These are phyloP conservation scores for Sakesphorus luctuosus DNA, from an alignment of 2,113 vertebrate genomes.

Conservation along the genomic window DNA sequence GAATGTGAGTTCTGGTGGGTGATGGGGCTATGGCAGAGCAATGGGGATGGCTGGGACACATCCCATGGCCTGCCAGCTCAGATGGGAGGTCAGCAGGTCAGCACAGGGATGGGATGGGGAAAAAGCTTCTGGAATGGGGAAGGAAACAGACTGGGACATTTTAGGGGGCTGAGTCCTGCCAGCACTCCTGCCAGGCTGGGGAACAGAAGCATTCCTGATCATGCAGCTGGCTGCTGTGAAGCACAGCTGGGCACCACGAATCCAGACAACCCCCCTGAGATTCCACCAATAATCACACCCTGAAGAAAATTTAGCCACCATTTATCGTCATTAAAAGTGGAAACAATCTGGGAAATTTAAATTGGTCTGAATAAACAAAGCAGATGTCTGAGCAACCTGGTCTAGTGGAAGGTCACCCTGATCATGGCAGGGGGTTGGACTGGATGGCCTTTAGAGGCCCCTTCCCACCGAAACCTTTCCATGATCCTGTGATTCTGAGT, in stretches of 20 bases:
- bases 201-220: background rate
- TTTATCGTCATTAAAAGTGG: background rate
- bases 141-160: background rate
- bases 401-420: background rate
- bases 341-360: background rate
- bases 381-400: background rate
- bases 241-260: background rate
- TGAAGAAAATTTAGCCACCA: background rate
- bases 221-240: background rate
- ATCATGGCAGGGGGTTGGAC: background rate
- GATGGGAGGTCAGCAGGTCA: no score
- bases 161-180: background rate
- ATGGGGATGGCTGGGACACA: background rate
- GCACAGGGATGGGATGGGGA: background rate
- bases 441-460: background rate
- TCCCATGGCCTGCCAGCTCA: background rate
- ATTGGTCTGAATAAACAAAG: background rate
- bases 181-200: background rate
- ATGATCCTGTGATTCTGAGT: background rate
- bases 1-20: background rate
- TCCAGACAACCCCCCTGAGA: background rate
- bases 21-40: background rate
- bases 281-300: rapidly evolving
- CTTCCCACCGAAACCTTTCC: background rate
- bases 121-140: background rate